Percentiles rank a stretch among this genome's conserved stretches.
These are phyloP conservation scores for Antrozous pallidus DNA, from an alignment of 2,797 vertebrate species.

Conservation along the genomic window DNA sequence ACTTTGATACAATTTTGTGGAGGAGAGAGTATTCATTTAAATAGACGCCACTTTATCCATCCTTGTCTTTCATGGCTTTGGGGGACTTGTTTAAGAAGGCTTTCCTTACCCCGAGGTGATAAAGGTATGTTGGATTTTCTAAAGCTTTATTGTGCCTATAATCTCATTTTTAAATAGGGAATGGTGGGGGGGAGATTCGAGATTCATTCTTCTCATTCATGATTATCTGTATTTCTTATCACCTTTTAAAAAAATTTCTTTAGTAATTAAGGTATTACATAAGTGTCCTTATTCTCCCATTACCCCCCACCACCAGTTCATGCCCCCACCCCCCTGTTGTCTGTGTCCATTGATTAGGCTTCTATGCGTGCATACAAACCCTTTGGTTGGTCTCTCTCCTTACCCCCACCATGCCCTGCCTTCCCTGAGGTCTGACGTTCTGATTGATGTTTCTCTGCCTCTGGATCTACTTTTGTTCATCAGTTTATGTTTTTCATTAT, in stretches of 20 bases:
- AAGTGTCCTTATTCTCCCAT: too few relatives aligned
- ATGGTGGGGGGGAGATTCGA: neutral
- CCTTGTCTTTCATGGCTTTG: neutral
- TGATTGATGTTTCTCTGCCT: too few relatives aligned
- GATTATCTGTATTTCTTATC: neutral
- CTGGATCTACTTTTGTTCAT: too few relatives aligned
- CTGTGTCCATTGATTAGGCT: too few relatives aligned
- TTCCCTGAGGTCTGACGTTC: too few relatives aligned
- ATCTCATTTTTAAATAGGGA: neutral
- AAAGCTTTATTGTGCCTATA: neutral
- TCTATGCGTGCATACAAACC: too few relatives aligned
- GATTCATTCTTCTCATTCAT: neutral
- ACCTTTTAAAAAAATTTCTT: neutral
- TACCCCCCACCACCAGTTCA: too few relatives aligned
- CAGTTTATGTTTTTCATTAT: too few relatives aligned
- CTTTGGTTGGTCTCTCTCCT: too few relatives aligned
- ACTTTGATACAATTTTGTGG: neutral
- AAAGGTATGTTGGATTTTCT: neutral
- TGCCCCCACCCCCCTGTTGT: too few relatives aligned
- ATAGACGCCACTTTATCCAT: neutral
- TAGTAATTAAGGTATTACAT: too few relatives aligned
- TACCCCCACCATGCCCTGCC: too few relatives aligned
- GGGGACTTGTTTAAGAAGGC: neutral
- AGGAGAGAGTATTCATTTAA: neutral
- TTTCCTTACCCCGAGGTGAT: neutral